Evolutionary conservation across 2,113 vertebrate genomes (phyloP).

Genomic region (Dicerorhinus sumatrensis): DNA sequence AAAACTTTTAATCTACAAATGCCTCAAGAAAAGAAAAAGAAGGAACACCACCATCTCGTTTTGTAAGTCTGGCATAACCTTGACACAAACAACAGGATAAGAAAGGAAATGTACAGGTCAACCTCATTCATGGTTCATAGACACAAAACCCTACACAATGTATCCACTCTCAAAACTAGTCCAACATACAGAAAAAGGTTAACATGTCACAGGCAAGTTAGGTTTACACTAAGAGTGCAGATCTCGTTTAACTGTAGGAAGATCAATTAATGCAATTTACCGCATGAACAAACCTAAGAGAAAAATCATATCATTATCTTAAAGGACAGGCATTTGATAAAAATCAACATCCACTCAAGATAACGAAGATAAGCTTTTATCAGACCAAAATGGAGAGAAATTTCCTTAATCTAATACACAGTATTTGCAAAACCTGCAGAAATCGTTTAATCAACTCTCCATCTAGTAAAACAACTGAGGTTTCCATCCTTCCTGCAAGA

Average conservation of each 20-base stretch:
- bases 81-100: background rate
- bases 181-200: background rate
- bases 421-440: background rate
- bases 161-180: background rate
- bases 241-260: background rate
- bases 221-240: background rate
- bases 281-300: background rate
- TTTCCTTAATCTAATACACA: background rate
- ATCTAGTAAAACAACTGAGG: background rate
- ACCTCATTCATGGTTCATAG: background rate
- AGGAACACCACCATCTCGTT: background rate
- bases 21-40: background rate
- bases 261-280: background rate
- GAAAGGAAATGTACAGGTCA: background rate
- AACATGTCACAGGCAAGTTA: background rate
- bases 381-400: background rate
- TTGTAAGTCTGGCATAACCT: background rate
- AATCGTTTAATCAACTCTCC: background rate
- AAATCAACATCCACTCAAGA: background rate
- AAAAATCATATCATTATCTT: background rate
- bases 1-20: background rate
- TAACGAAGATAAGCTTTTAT: background rate
- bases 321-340: slow-evolving; percentile 4
- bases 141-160: background rate
- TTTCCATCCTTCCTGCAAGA: background rate